phyloP scores from a whole-genome alignment of 2,888 invertebrate species.

The Cacoxenus indagator region DNA sequence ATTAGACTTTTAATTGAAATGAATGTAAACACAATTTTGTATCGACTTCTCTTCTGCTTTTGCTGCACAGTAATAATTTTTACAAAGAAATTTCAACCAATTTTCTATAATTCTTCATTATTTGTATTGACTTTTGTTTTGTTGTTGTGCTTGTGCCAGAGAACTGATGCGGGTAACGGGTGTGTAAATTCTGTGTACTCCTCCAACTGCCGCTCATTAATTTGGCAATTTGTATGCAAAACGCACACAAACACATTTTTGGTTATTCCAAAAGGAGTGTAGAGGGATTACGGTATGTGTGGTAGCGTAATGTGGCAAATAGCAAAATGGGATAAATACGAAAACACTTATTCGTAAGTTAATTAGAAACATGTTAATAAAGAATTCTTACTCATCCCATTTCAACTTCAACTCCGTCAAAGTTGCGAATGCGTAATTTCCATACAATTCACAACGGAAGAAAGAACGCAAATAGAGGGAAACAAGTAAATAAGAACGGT shows the following conservation, averaged over 20 bases:
- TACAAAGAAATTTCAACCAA: neutral
- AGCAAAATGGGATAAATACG: neutral
- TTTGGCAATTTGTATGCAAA: constrained; percentile 64
- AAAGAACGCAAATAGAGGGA: neutral
- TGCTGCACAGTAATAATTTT: neutral
- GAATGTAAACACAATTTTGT: neutral
- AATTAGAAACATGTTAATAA: constrained; percentile 64
- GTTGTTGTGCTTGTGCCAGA: neutral
- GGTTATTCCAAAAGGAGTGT: neutral
- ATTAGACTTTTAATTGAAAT: constrained; percentile 21
- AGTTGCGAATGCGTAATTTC: constrained; percentile 43
- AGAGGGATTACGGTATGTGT: neutral
- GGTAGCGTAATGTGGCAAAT: neutral
- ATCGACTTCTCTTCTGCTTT: neutral
- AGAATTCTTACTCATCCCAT: constrained; percentile 54
- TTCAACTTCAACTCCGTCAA: constrained; percentile 37
- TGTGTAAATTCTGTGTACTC: constrained; percentile 33
- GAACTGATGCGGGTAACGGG: neutral
- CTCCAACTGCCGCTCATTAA: constrained; percentile 56
- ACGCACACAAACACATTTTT: constrained; percentile 45
- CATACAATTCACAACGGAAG: neutral
- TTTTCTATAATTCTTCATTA: constrained; percentile 4
- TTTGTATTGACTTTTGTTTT: constrained; percentile 3
- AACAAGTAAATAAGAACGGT: neutral
- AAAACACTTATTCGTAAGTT: constrained; percentile 50